Evolutionary conservation across 2,113 vertebrate genomes (phyloP).

Genomic region (Laticauda colubrina): DNA sequence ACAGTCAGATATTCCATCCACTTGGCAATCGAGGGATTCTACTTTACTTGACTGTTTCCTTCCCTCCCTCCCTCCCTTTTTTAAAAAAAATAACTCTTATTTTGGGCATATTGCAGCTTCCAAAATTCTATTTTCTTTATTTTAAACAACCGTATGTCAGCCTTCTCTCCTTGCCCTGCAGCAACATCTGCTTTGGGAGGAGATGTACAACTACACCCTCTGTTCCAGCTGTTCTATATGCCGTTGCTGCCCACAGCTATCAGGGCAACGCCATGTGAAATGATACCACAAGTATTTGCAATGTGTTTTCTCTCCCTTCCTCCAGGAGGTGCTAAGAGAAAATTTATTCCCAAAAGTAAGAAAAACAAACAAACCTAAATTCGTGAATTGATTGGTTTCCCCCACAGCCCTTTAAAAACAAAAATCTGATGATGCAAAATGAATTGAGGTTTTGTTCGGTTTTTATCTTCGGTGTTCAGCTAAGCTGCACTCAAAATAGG

Average conservation of each 20-base stretch:
- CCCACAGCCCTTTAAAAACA: background rate
- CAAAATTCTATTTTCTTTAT: background rate
- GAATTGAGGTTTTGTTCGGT: background rate
- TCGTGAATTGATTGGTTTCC: background rate
- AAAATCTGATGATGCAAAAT: background rate
- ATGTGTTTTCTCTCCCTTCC: background rate
- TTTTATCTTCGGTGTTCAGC: background rate
- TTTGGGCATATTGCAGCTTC: background rate
- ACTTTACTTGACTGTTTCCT: background rate
- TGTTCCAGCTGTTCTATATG: background rate
- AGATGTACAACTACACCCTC: background rate
- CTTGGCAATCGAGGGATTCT: background rate
- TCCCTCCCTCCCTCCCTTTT: background rate
- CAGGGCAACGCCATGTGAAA: background rate
- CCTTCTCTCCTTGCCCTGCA: background rate
- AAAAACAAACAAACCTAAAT: too few species aligned
- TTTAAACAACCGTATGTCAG: background rate
- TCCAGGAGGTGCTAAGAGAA: background rate
- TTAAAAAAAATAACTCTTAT: background rate
- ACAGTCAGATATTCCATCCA: background rate
- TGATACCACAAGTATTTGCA: background rate
- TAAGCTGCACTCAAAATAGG: background rate
- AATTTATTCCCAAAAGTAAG: background rate
- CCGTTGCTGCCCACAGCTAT: background rate
- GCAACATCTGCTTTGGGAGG: background rate